Base-by-base conservation (phyloP, 2,888 invertebrate genomes). In the Esperia sulphurella region DNA sequence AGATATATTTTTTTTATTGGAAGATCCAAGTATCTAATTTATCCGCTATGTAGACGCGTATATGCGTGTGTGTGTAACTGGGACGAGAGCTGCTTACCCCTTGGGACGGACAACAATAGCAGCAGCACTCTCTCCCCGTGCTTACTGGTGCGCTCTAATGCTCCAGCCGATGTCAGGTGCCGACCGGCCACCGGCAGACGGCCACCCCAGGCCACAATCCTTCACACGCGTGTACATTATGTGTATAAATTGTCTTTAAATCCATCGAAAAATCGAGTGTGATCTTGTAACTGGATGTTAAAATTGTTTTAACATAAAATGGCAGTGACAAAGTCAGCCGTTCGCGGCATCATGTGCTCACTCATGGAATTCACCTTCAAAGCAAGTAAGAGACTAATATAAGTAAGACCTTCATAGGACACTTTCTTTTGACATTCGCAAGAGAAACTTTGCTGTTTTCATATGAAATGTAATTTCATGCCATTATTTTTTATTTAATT, bases 311-410 rank as follows among this genome's bases (percentile, higher is more conserved):
- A 5, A 21, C 2, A 35, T n/a, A 10, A 69, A 52, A 87, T 87
- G 87, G 79, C 86, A 35, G 71, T 83, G 48, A 88, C 89, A 12
- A 88, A 85, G 64, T 81, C 87, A 41, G 80, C 78, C 46, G 85
- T 89, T 45, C 84, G 89, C 51, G 89, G 89, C 52, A 79, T 88
- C 60, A 89, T 89, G 89, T 89, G 87, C 63, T 81, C 87, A 51
- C 77, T 89, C 57, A 85, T 89, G 87, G 89, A 89, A 71, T 81
- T 89, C 61, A 89, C 89, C 53, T 89, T 89, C 63, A 88, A 82
- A 89, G 89, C 89, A 83, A 89, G 89, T 89, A 87, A 88, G 85
- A 57, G 47, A 50, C 38, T 41, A 49, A 46, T 39, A 55, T n/a
- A n/a, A n/a, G 21, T 21, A 21, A 21, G 2, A 51, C 41, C 41